A percentile compares a stretch with the other conserved stretches of the same genome.
phyloP scores from a whole-genome alignment of 2,113 vertebrate genomes.

The Puntigrus tetrazona region DNA sequence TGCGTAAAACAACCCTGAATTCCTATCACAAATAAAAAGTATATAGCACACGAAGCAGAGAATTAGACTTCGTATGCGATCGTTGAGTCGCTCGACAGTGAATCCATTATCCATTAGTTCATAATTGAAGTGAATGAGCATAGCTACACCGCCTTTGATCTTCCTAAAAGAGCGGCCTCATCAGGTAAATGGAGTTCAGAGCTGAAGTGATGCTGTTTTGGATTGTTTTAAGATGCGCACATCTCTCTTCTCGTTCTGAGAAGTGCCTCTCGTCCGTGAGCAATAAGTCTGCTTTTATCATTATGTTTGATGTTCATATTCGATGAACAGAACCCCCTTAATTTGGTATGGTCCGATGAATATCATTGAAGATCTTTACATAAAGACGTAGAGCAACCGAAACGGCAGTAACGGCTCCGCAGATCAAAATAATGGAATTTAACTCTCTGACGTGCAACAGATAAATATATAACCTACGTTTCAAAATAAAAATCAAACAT shows the following conservation, averaged over 20 bases:
- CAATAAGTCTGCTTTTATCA: background rate
- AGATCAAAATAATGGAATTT: background rate
- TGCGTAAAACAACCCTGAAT: background rate
- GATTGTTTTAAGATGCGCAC: background rate
- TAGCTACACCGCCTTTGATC: background rate
- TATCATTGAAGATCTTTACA: background rate
- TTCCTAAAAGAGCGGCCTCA: background rate
- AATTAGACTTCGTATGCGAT: background rate
- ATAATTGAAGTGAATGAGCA: slow-evolving; percentile 11
- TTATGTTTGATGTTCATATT: background rate
- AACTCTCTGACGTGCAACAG: background rate
- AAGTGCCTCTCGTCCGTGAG: slow-evolving; percentile 2
- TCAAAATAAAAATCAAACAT: too few relatives aligned
- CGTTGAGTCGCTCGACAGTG: background rate
- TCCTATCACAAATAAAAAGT: background rate
- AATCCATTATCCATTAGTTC: background rate
- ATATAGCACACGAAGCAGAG: background rate
- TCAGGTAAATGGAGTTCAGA: slow-evolving; percentile 2
- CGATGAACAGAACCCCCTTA: background rate
- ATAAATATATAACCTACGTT: background rate
- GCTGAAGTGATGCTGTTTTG: background rate
- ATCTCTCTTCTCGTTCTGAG: background rate
- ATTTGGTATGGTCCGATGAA: background rate
- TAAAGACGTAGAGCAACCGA: background rate
- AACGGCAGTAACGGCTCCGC: background rate